Evolutionary conservation across 1,140 invertebrate genomes (phyloP).

Genomic region (Formica exsecta): DNA sequence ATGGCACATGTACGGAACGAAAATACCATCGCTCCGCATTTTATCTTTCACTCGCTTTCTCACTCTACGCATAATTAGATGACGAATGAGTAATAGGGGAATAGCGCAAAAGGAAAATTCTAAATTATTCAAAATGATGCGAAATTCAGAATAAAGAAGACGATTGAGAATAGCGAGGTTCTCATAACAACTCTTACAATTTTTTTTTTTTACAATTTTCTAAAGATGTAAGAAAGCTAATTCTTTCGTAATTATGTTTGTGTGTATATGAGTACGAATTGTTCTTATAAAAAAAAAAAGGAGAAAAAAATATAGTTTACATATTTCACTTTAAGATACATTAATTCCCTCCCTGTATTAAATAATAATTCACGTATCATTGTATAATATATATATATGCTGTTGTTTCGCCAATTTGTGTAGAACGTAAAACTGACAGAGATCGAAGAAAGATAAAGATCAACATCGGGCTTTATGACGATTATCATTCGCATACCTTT

Average conservation of each 20-base stretch:
- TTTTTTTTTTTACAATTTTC: constrained; percentile 11
- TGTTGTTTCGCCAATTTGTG: too few species aligned
- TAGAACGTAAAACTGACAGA: constrained; percentile 8
- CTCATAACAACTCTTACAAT: constrained; percentile 20
- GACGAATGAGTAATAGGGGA: too few species aligned
- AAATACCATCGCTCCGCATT: too few species aligned
- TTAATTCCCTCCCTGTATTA: constrained; percentile 63
- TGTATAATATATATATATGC: too few species aligned
- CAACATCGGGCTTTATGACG: neutral
- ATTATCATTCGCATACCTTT: constrained; percentile 20
- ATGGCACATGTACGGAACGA: too few species aligned
- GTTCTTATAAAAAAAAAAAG: constrained; percentile 16
- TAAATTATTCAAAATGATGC: too few species aligned
- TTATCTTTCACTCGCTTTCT: too few species aligned
- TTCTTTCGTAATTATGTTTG: neutral
- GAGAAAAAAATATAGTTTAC: constrained; percentile 10
- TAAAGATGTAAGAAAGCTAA: constrained; percentile 15
- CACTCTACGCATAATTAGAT: too few species aligned
- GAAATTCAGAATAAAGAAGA: too few species aligned
- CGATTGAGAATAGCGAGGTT: too few species aligned
- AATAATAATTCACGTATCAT: constrained; percentile 30
- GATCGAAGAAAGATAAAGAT: constrained; percentile 42
- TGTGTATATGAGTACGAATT: neutral
- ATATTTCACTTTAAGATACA: constrained; percentile 3
- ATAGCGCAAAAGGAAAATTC: too few species aligned